Base-by-base conservation (phyloP, 2,888 invertebrate species). In the Adineta ricciae region DNA sequence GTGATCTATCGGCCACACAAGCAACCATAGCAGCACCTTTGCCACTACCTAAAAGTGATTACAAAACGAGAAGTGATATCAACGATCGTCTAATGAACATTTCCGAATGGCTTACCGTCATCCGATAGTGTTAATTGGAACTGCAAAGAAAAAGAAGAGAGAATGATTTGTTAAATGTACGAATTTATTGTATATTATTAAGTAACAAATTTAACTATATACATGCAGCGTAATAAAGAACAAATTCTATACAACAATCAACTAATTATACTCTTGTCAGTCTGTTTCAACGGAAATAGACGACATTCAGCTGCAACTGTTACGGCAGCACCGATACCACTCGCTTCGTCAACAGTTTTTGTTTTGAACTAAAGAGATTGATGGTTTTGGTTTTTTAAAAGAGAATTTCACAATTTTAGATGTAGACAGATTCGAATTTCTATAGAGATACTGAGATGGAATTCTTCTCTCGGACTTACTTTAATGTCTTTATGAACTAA, bases 401-500 rank as follows among this genome's bases (percentile, higher is more conserved):
- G n/a, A n/a, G n/a, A n/a, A n/a, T n/a, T n/a, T n/a, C n/a, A n/a
- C n/a, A n/a, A n/a, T n/a, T n/a, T n/a, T n/a, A n/a, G n/a, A n/a
- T n/a, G n/a, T n/a, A n/a, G n/a, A n/a, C n/a, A n/a, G n/a, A n/a
- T n/a, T n/a, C n/a, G n/a, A n/a, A n/a, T n/a, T n/a, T n/a, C n/a
- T n/a, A n/a, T n/a, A n/a, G n/a, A n/a, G n/a, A n/a, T 46, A 46
- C 11, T 46, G 5, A 46, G 46, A 46, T 46, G 8, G 11, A 46
- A 46, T 8, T 46, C 11, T 46, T 8, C 14, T 19, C 50, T 21
- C 73, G 16, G 73, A 87, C 88, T 87, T 89, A 95, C 95, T 92
- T 93, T 93, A 87, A 95, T 92, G 86, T 93, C 93, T 2, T 94
- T 94, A 86, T 92, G 93, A 78, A 94, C 93, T 86, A 96, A 92